Evolutionary conservation across 2,113 vertebrate genomes (phyloP).

Genomic region (Carassius gibelio): DNA sequence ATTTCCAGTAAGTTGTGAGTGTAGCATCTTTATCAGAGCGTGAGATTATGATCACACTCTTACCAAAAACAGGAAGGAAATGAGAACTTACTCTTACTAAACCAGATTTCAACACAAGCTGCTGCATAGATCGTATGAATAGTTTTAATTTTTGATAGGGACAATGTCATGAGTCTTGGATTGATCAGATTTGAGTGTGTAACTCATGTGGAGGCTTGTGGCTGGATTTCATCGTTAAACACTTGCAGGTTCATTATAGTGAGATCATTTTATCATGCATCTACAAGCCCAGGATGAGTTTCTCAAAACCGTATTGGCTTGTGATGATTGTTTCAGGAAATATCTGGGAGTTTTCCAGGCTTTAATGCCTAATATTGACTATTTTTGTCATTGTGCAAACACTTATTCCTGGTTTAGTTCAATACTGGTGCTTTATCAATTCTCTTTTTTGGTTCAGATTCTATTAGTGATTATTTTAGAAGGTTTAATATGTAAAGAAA

Average conservation of each 20-base stretch:
- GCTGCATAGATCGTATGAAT: not conserved
- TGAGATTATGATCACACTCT: not conserved
- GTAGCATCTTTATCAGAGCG: conserved; percentile 18
- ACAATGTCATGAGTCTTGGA: conserved; percentile 69
- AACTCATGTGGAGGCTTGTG: conserved; percentile 45
- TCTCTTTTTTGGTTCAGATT: not conserved
- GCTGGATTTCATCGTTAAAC: not conserved
- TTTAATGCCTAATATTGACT: not conserved
- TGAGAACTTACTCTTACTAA: not conserved
- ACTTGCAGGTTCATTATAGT: not conserved
- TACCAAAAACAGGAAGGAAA: conserved; percentile 41
- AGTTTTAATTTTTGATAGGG: not conserved
- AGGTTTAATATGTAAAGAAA: not conserved
- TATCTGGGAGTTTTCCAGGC: not conserved
- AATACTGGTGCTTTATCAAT: not conserved
- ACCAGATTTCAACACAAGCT: not conserved
- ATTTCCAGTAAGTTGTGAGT: not conserved
- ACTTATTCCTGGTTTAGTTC: not conserved
- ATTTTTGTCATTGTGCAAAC: not conserved
- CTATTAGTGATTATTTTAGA: not conserved
- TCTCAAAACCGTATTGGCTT: not conserved
- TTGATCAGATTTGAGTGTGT: conserved; percentile 47
- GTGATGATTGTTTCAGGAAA: not conserved
- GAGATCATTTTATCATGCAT: conserved; percentile 17
- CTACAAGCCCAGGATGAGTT: conserved; percentile 27